A percentile compares a stretch with the other conserved stretches of the same genome.
Evolutionary conservation across 1,140 invertebrate genomes (phyloP).

Genomic region (Leptinotarsa lineolata): DNA sequence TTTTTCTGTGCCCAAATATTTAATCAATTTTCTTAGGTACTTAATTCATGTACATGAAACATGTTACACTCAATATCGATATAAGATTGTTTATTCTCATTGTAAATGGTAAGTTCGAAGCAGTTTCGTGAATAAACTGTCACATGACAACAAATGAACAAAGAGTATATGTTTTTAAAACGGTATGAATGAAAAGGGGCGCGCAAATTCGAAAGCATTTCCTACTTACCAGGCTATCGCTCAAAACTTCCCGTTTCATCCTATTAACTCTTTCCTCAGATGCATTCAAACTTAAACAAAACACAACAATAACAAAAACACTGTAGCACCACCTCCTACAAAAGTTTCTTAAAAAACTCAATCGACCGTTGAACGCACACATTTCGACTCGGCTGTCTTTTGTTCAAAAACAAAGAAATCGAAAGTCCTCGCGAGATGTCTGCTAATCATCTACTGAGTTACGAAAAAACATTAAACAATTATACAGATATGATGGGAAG

Average conservation of each 20-base stretch:
- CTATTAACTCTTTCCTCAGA: not conserved
- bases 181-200: not conserved
- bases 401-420: conserved; percentile 19
- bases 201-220: not conserved
- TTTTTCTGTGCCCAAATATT: no score
- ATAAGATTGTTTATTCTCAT: no score
- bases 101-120: no score
- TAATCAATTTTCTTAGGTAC: no score
- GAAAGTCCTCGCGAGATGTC: conserved; percentile 7
- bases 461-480: conserved; percentile 11
- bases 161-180: not conserved
- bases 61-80: no score
- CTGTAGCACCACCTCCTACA: conserved; percentile 12
- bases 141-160: no score
- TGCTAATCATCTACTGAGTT: conserved; percentile 12
- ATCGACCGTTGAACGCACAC: conserved; percentile 1
- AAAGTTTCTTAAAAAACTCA: not conserved
- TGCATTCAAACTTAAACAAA: conserved; percentile 17
- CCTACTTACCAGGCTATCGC: conserved; percentile 11
- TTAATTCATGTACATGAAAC: no score
- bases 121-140: no score
- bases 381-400: conserved; percentile 5
- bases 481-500: not conserved
- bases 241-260: conserved; percentile 14
- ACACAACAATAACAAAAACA: conserved; percentile 19